A percentile compares a stretch with the other conserved stretches of the same genome.
phyloP scores from a whole-genome alignment of 2,113 vertebrate species.

The Hoplias malabaricus region DNA sequence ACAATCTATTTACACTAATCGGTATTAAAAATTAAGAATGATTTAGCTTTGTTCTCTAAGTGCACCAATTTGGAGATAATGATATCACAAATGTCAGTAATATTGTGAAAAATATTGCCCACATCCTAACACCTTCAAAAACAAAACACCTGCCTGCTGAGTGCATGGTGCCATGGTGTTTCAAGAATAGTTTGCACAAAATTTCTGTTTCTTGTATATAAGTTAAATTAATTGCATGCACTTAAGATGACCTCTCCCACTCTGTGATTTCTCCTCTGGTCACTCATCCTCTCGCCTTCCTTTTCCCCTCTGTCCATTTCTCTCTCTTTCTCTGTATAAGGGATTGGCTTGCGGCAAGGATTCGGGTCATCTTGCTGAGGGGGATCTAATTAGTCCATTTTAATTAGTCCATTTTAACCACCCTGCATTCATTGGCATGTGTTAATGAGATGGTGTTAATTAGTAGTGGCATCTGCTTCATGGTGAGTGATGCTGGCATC shows the following conservation, averaged over 20 bases:
- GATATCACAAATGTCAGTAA: too few species aligned
- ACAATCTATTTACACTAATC: too few species aligned
- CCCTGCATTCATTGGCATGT: conserved; percentile 18
- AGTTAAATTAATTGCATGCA: neutral
- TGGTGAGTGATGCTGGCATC: conserved; percentile 8
- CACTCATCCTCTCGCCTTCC: neutral
- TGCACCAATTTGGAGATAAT: too few species aligned
- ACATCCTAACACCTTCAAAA: neutral
- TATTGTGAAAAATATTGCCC: too few species aligned
- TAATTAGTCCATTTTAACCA: conserved; percentile 37
- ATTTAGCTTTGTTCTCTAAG: too few species aligned
- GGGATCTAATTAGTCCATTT: conserved; percentile 38
- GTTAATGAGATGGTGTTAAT: conserved; percentile 47
- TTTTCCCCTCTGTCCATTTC: neutral
- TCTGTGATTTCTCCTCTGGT: neutral
- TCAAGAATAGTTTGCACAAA: neutral
- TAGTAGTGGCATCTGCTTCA: neutral
- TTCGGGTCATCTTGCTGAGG: conserved; percentile 10
- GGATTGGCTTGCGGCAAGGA: conserved; percentile 20
- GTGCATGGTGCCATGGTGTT: neutral
- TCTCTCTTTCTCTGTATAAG: neutral
- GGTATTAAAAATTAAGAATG: too few species aligned
- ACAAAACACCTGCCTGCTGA: neutral
- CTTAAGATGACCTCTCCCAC: neutral
- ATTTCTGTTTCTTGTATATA: neutral